Evolutionary conservation across 2,113 vertebrate species (phyloP), one percentile per base, ranked within the genome.

Genomic region (Pteronura brasiliensis): DNA sequence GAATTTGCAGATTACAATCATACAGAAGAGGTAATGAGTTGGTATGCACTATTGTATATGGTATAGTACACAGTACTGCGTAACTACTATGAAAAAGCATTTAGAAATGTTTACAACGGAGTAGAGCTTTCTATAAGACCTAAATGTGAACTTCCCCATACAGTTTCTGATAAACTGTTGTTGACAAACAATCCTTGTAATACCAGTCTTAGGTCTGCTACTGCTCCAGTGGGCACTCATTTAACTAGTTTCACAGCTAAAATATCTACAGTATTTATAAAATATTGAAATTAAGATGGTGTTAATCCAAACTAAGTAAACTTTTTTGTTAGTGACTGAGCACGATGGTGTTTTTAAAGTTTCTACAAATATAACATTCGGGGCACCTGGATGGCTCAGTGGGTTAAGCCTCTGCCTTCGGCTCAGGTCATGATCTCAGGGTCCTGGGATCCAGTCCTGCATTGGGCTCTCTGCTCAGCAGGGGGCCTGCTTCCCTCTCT

Each of bases 331-430:
- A 57, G 27, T 81, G 31, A 81, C 57, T 65, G 72, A 97, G 90
- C 14, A 47, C 31, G 52, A 88, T 14, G 9, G 6, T 82, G 47
- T 77, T 93, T 95, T 65, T 86, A 52, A 63, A 23, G 18, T 81
- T 90, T 85, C 77, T 93, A 72, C 49, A 93, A 83, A 63, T 71
- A n/a, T 44, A 81, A 71, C 14, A 82, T 95, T 92, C 65, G 85
- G 42, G 42, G 42, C 42, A 42, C 42, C 3, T 42, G 42, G 42
- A 6, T 42, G 42, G 42, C 42, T 42, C 42, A 42, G 42, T 42
- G 42, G 42, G 42, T 42, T 42, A 42, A 42, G 42, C 42, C 42
- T 42, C 42, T 42, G 42, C 42, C 42, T 42, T 42, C 6, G 42
- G 6, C 42, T 42, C 42, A 42, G 42, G 42, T 42, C 42, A 42